Evolutionary conservation across 2,113 vertebrate genomes (phyloP).

Genomic region (Azemiops feae): DNA sequence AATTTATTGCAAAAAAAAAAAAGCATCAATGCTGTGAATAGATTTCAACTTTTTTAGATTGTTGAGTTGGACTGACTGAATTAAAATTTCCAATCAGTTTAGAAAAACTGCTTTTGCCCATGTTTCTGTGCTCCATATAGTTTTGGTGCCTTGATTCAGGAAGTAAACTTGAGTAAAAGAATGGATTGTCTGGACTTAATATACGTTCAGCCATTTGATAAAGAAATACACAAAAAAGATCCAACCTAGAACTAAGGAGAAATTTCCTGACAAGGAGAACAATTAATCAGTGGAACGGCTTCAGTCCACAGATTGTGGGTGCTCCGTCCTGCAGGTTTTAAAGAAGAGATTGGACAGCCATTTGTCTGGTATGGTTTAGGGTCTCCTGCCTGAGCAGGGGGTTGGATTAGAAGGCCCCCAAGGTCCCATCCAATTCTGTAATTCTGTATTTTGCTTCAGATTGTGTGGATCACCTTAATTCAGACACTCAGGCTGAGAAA

Average conservation of each 20-base stretch:
- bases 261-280: too few species aligned
- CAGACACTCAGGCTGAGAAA: neutral
- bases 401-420: too few species aligned
- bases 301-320: too few species aligned
- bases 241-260: too few species aligned
- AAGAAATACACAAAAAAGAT: neutral
- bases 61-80: neutral
- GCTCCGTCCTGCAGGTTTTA: too few species aligned
- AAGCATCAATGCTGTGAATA: too few species aligned
- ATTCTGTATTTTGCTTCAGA: neutral
- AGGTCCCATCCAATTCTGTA: neutral
- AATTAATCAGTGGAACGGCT: too few species aligned
- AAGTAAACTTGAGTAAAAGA: neutral
- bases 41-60: neutral
- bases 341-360: too few species aligned
- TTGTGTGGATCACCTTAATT: neutral
- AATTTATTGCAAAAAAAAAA: too few species aligned
- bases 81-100: neutral
- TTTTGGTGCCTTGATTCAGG: neutral
- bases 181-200: neutral
- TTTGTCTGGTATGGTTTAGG: too few species aligned
- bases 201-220: neutral
- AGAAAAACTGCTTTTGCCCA: neutral
- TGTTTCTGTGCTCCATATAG: neutral
- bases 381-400: too few species aligned